phyloP scores from a whole-genome alignment of 2,888 invertebrate genomes.

The Ormyrus rosae region DNA sequence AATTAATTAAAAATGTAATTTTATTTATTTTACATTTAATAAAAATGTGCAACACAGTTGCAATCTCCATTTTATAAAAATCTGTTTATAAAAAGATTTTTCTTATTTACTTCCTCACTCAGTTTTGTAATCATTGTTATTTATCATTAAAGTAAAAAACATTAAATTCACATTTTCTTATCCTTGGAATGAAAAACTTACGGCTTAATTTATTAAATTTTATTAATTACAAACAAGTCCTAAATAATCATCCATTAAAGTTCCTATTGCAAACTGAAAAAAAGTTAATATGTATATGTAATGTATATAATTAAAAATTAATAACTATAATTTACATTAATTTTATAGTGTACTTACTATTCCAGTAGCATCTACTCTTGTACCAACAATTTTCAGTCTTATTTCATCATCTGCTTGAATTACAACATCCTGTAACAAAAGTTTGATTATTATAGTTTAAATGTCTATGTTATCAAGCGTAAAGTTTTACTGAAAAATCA shows the following conservation, averaged over 20 bases:
- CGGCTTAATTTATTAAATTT: too few relatives aligned
- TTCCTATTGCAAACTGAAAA: conserved; percentile 98
- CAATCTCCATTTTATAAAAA: too few relatives aligned
- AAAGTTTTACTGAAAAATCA: not conserved
- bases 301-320: conserved; percentile 27
- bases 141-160: too few relatives aligned
- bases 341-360: conserved; percentile 84
- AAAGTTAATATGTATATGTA: conserved; percentile 30
- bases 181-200: too few relatives aligned
- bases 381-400: conserved; percentile 98
- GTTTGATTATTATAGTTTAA: conserved; percentile 6
- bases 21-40: too few relatives aligned
- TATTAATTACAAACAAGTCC: conserved; percentile 78
- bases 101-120: too few relatives aligned
- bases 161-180: too few relatives aligned
- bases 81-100: too few relatives aligned
- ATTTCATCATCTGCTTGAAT: conserved; percentile 99
- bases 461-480: conserved; percentile 8
- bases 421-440: conserved; percentile 84
- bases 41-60: too few relatives aligned
- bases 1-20: too few relatives aligned
- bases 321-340: conserved; percentile 24
- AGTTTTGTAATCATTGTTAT: too few relatives aligned
- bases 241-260: conserved; percentile 98
- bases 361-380: conserved; percentile 98